phyloP scores from a whole-genome alignment of 2,797 vertebrate genomes.

The Siniperca undulata region DNA sequence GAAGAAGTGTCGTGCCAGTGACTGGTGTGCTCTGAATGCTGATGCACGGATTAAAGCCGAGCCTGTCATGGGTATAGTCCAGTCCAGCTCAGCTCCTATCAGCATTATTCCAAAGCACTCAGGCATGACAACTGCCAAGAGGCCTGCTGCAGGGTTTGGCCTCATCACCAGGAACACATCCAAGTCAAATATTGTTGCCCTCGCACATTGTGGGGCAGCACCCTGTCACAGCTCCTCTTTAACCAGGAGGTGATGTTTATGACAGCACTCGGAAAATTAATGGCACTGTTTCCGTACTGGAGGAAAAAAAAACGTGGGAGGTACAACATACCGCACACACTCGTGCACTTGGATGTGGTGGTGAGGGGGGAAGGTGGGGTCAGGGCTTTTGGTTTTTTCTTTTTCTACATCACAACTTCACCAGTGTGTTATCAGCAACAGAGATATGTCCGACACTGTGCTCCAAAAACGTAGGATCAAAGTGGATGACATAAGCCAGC shows the following conservation, averaged over 20 bases:
- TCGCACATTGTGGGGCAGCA: constrained; percentile 69
- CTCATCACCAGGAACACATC: constrained; percentile 76
- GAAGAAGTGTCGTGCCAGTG: constrained; percentile 27
- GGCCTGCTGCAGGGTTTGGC: constrained; percentile 78
- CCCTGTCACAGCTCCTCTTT: constrained; percentile 69
- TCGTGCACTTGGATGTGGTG: constrained; percentile 31
- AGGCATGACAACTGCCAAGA: constrained; percentile 81
- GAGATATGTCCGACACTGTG: constrained; percentile 65
- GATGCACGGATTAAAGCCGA: constrained; percentile 54
- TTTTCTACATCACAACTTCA: constrained; percentile 62
- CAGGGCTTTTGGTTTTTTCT: neutral
- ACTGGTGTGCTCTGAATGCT: constrained; percentile 38
- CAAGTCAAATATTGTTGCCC: constrained; percentile 84
- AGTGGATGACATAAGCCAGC: constrained; percentile 82
- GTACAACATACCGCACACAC: constrained; percentile 56
- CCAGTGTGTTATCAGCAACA: constrained; percentile 67
- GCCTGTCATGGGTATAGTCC: constrained; percentile 56
- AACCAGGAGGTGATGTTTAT: constrained; percentile 74
- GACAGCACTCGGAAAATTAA: constrained; percentile 78
- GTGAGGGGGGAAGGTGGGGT: constrained; percentile 11
- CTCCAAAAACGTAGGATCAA: constrained; percentile 80
- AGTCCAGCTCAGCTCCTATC: constrained; percentile 70
- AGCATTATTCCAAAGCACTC: constrained; percentile 79
- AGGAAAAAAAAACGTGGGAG: constrained; percentile 28
- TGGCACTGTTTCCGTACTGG: constrained; percentile 65